Conservation (phyloP, 2,113 vertebrate genomes). For the Laticauda laticaudata region DNA sequence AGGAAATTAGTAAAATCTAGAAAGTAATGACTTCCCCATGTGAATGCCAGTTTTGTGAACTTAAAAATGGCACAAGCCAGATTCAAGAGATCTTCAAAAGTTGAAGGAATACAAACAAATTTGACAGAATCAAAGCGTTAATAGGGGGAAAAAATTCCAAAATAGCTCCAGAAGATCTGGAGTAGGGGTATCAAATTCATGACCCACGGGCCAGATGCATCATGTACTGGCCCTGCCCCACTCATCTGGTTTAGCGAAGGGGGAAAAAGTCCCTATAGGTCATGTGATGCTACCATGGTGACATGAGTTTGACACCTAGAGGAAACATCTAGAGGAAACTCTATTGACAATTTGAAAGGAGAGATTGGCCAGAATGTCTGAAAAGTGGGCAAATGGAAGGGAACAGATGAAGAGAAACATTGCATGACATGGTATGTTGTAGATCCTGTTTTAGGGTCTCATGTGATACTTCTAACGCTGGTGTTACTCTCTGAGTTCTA, state of each 20-base stretch:
- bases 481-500: background rate
- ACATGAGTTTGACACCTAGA: too few relatives aligned
- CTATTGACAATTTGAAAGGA: background rate
- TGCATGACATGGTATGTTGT: background rate
- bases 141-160: background rate
- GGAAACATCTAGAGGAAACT: background rate
- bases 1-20: background rate
- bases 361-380: background rate
- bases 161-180: background rate
- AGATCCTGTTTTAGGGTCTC: background rate
- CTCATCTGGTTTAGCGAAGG: too few relatives aligned
- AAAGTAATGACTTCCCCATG: background rate
- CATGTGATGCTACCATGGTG: too few relatives aligned
- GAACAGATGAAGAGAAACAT: background rate
- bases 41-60: background rate
- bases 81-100: background rate
- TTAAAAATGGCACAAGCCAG: background rate
- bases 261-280: too few relatives aligned
- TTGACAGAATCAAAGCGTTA: background rate
- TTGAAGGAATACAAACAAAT: background rate
- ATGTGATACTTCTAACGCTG: background rate
- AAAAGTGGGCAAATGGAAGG: background rate
- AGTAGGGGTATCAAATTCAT: too few relatives aligned
- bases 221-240: too few relatives aligned
- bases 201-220: too few relatives aligned